These are phyloP conservation scores for Nudaria mundana DNA, from an alignment of 2,888 invertebrate species.

Conservation along the genomic window DNA sequence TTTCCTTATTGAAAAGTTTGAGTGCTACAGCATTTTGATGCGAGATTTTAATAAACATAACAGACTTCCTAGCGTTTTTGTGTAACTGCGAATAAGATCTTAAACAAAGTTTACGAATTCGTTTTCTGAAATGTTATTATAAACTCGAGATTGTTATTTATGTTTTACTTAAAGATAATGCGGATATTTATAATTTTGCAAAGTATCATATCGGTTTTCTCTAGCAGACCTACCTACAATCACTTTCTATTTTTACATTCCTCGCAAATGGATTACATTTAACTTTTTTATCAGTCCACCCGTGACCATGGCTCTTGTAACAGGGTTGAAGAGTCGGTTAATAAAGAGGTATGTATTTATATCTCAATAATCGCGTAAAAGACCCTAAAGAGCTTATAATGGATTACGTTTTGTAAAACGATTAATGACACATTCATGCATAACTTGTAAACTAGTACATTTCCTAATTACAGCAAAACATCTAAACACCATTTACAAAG, in stretches of 20 bases:
- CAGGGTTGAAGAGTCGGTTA: too few relatives aligned
- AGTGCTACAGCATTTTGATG: slow-evolving; percentile 51
- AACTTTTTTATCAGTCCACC: too few relatives aligned
- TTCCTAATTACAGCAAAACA: slow-evolving; percentile 57
- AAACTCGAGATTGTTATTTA: slow-evolving; percentile 9
- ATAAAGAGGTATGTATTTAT: too few relatives aligned
- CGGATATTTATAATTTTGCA: slow-evolving; percentile 12
- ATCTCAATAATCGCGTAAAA: too few relatives aligned
- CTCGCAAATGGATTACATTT: too few relatives aligned
- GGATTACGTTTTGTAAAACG: slow-evolving; percentile 33
- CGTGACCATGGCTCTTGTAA: too few relatives aligned
- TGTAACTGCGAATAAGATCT: slow-evolving; percentile 27
- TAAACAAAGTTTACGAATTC: slow-evolving; percentile 20
- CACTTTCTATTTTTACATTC: too few relatives aligned
- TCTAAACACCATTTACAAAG: slow-evolving; percentile 56
- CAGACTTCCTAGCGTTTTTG: slow-evolving; percentile 43
- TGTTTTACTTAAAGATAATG: slow-evolving; percentile 15
- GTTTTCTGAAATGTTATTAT: slow-evolving; percentile 18
- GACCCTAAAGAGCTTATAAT: too few relatives aligned
- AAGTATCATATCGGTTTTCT: slow-evolving; percentile 15
- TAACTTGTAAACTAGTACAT: slow-evolving; percentile 43
- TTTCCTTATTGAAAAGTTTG: slow-evolving; percentile 71
- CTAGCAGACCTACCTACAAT: too few relatives aligned
- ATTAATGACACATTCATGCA: slow-evolving; percentile 19
- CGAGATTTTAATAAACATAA: slow-evolving; percentile 62